These are phyloP conservation scores for Tachysurus vachellii DNA, from an alignment of 2,113 vertebrate species.

Conservation along the genomic window DNA sequence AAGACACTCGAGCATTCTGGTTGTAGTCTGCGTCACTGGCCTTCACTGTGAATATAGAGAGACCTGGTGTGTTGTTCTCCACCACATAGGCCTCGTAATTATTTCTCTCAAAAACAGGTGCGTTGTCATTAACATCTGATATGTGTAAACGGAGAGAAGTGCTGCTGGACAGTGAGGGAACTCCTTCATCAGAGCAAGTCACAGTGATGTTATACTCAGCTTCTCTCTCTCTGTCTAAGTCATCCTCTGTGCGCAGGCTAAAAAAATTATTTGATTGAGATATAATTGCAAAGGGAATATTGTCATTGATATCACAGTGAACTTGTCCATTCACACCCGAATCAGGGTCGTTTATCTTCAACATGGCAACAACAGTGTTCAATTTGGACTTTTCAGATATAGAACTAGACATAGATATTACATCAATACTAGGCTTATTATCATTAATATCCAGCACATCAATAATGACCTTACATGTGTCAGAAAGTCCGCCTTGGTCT, in stretches of 20 bases:
- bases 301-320: conserved; percentile 42
- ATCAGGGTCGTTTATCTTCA: conserved; percentile 64
- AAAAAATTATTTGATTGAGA: conserved; percentile 59
- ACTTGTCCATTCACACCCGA: conserved; percentile 61
- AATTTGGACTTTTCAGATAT: conserved; percentile 54
- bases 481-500: conserved; percentile 69
- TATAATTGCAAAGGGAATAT: conserved; percentile 59
- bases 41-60: conserved; percentile 64
- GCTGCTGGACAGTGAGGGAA: conserved; percentile 65
- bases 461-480: conserved; percentile 69
- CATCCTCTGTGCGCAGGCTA: conserved; percentile 47
- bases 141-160: conserved; percentile 53
- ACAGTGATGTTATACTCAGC: conserved; percentile 66
- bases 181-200: conserved; percentile 68
- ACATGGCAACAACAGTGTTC: conserved; percentile 59
- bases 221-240: conserved; percentile 59
- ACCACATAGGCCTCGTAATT: conserved; percentile 37
- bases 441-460: conserved; percentile 71
- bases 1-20: conserved; percentile 80
- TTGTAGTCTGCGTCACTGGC: conserved; percentile 68
- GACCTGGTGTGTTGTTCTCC: conserved; percentile 53
- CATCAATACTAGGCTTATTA: conserved; percentile 59
- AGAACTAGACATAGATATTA: conserved; percentile 61
- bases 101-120: conserved; percentile 43
- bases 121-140: conserved; percentile 57